Base-by-base conservation (phyloP, 2,797 vertebrate genomes). In the Ctenopoma multispine region DNA sequence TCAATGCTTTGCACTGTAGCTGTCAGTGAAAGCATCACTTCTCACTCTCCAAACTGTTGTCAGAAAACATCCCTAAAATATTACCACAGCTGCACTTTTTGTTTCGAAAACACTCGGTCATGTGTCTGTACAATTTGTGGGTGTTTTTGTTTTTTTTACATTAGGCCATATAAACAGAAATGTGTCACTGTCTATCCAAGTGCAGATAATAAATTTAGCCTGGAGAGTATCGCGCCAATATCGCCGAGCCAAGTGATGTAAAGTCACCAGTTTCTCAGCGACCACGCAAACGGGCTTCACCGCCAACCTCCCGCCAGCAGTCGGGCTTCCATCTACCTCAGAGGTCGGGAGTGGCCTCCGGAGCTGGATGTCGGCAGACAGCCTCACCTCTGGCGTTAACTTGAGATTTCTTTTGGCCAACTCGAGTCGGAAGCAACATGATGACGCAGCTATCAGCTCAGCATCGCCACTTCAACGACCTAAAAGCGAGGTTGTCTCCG, bases 391-490 rank as follows among this genome's bases (percentile, higher is more conserved):
- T 64, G 89, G 84, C 76, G 83, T 86, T 88, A 93, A 95, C 92
- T 95, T 94, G 92, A 85, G 92, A 86, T 94, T 91, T 93, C 87
- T 94, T 90, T 82, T 87, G 68, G 77, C 66, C 83, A 91, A 93
- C 84, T 92, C 89, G 90, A 90, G 89, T 93, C 88, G 91, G 90
- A 93, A 92, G 90, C 92, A 89, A 91, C 93, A 93, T 90, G 93
- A 94, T 93, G 93, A 92, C 91, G 93, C 93, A 92, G 92, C 92
- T 93, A 87, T 90, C 87, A 81, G 90, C 87, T 87, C 90, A 91
- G 91, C 91, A 93, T 92, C 94, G 92, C 90, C 89, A 83, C 86
- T 89, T 82, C 56, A 82, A 89, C 91, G 89, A 93, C 82, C 86
- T 86, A 74, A 82, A 86, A 74, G 89, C 90, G 88, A 92, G 87